These are phyloP conservation scores for Xiphorhynchus elegans DNA, from an alignment of 2,113 vertebrate genomes.

Conservation along the genomic window DNA sequence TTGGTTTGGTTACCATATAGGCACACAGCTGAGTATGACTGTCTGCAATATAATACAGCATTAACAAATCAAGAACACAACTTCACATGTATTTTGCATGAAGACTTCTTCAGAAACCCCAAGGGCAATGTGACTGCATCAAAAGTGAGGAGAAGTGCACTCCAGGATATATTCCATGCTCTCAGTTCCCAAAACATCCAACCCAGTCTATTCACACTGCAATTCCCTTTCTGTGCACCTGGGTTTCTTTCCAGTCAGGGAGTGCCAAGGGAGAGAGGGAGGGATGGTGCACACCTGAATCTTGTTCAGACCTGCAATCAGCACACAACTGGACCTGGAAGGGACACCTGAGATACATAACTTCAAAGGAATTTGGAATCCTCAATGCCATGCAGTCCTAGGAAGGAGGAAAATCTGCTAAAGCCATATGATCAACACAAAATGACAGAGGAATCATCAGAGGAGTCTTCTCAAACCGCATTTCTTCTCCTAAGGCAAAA, in stretches of 20 bases:
- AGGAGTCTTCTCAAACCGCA: not conserved
- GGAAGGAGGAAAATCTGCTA: not conserved
- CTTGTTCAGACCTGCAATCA: slow-evolving; percentile 48
- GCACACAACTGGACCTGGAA: slow-evolving; percentile 29
- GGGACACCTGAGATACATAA: not conserved
- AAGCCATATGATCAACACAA: not conserved
- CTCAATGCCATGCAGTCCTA: not conserved
- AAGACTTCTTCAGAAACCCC: not conserved
- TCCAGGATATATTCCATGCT: not conserved
- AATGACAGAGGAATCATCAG: not conserved
- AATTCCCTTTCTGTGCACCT: slow-evolving; percentile 25
- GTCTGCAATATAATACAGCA: not conserved
- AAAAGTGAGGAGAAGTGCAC: not conserved
- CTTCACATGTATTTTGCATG: not conserved
- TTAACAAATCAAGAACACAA: not conserved
- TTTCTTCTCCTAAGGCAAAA: not conserved
- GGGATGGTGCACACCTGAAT: slow-evolving; percentile 24
- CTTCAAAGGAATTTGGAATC: not conserved
- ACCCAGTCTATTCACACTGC: not conserved
- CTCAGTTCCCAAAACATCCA: not conserved
- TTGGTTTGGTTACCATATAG: not conserved
- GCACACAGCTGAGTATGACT: not conserved
- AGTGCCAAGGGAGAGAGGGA: slow-evolving; percentile 23
- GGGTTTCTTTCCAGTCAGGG: not conserved
- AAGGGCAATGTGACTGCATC: not conserved